phyloP scores from a whole-genome alignment of 1,140 invertebrate genomes.

The Arion vulgaris region DNA sequence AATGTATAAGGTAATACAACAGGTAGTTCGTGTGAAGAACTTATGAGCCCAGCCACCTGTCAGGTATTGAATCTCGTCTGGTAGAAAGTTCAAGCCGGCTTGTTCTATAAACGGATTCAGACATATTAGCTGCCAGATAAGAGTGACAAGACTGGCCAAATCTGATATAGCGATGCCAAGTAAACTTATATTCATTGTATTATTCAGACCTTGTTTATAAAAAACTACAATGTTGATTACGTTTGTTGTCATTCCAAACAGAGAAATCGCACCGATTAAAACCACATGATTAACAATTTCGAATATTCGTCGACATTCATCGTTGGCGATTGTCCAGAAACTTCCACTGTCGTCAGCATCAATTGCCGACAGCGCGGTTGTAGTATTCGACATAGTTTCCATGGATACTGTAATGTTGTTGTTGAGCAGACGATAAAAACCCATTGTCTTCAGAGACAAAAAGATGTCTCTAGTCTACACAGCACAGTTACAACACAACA shows the following conservation, averaged over 20 bases:
- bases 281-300: background rate
- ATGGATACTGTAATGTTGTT: no score
- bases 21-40: background rate
- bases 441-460: no score
- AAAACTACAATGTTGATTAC: background rate
- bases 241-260: background rate
- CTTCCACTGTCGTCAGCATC: no score
- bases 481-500: no score
- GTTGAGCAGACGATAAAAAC: no score
- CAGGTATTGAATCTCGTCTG: background rate
- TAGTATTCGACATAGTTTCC: no score
- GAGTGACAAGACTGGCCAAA: background rate
- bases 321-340: no score
- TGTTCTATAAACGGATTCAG: background rate
- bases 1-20: constrained; percentile 16
- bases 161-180: background rate
- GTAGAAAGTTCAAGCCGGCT: background rate
- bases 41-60: background rate
- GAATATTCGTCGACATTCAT: no score
- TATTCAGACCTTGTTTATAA: background rate
- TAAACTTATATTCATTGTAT: background rate
- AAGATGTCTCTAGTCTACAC: no score
- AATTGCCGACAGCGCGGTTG: no score
- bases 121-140: background rate
- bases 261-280: background rate